Base-by-base conservation (phyloP, 2,797 vertebrate genomes). In the Melanotaenia nigrans region DNA sequence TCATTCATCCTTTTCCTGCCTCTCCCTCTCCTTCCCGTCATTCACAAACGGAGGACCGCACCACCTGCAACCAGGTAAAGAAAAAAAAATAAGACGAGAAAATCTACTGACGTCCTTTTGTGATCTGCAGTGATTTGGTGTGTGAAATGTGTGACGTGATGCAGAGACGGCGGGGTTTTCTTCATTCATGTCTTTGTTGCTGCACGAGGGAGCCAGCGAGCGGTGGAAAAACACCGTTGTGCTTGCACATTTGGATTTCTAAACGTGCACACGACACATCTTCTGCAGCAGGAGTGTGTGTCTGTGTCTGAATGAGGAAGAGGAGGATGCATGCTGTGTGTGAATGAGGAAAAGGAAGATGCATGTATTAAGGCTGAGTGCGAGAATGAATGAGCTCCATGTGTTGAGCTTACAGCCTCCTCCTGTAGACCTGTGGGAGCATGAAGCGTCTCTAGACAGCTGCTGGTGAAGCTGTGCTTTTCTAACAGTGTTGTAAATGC, bases 1-100 rank as follows among this genome's bases (percentile, higher is more conserved):
- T 92, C 93, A 94, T 93, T 94, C 93, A 93, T 92, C 90, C 84
- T 90, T 90, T 91, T 77, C 65, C 81, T 79, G 75, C 60, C 72
- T 78, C 77, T 54, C 78, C 67, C 80, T 73, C 83, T 77, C 68
- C 49, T 79, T 82, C 85, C 75, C 61, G 68, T 87, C 91, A 90
- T 89, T 90, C 86, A 93, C 85, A 89, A 88, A 53, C 70, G 60
- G 85, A 93, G 88, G 86, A 90, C 87, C 61, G 62, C 85, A 84
- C 70, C 87, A 92, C 85, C 90, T 87, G 78, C 90, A 79, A 81
- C 77, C 86, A 93, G 92, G 93, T 93, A 93, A 94, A 85, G 57
- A 49, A 71, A 32, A 61, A 35, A 62, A 20, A 28, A 28, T 28
- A 28, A 28, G 28, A 5, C 20, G 5, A 32, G 25, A 60, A n/a